Evolutionary conservation across 64 coral and sea anemone genomes (phyloP), one percentile per base, ranked within the genome.

Genomic region (Montipora cactus): DNA sequence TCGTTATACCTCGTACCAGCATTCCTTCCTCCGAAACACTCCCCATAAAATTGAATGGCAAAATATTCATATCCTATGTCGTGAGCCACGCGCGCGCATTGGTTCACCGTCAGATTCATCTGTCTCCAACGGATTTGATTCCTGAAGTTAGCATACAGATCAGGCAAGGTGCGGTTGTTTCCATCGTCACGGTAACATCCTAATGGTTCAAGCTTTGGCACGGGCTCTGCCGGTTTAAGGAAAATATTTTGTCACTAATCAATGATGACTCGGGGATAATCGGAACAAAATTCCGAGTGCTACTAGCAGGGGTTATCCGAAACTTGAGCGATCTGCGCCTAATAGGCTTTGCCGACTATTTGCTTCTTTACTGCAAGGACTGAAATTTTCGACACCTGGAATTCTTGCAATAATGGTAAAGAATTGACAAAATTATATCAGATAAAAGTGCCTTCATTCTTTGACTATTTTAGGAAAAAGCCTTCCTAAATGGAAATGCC

Each of bases 61-160:
- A 96, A 96, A 28, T 93, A 84, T 7, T 53, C 66, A 55, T 93
- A 85, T 4, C 91, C 95, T 23, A 69, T 82, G 77, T 96, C 90
- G 18, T 47, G 73, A 14, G 91, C 95, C 59, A 93, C 79, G 8
- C 67, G 81, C 2, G 88, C 89, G 46, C 95, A 97, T 50, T 94
- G 88, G 23, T 80, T 57, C 1, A 97, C 73, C 6, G 92, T 97
- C 15, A 20, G 19, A 2, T 91, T 80, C 92, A 94, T 91, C 4
- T 83, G 50, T 1, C 2, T 18, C 95, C 95, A 97, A 12, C 64
- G 18, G 23, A 94, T 91, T 28, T 94, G 92, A 19, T n/a, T 8
- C 28, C 89, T 52, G 81, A 97, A 76, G 49, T 88, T 87, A 5
- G 81, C 92, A 76, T 91, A 88, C 18, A 77, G 5, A 1, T 25